A percentile compares a stretch with the other conserved stretches of the same genome.
These are phyloP conservation scores for Drosophila greeni DNA, from an alignment of 2,888 invertebrate genomes.

Conservation along the genomic window DNA sequence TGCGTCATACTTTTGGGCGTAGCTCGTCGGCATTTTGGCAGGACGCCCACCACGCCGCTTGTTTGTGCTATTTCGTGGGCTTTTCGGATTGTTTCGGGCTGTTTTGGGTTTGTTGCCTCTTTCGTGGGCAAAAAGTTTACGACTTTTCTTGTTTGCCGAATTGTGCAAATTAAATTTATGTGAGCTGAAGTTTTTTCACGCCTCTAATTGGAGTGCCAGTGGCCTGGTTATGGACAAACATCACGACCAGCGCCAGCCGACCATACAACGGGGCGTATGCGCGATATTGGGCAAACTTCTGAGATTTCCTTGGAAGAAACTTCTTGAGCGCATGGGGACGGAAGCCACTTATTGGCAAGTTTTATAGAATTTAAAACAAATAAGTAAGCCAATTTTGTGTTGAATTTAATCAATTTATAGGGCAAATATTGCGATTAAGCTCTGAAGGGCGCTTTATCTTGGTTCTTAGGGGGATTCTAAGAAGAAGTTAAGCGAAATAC, in stretches of 20 bases:
- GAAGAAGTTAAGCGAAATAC: too few relatives aligned
- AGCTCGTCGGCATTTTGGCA: conserved; percentile 50
- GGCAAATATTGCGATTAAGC: background rate
- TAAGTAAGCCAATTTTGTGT: conserved; percentile 3
- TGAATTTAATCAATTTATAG: conserved; percentile 1
- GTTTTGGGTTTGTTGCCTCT: conserved; percentile 44
- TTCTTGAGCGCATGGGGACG: conserved; percentile 10
- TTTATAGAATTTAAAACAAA: conserved; percentile 10
- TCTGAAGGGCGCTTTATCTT: too few relatives aligned
- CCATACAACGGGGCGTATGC: conserved; percentile 19
- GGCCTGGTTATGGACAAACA: conserved; percentile 43
- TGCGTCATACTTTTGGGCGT: conserved; percentile 62
- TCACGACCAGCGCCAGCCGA: conserved; percentile 10
- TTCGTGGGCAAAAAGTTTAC: conserved; percentile 55
- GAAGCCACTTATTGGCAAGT: conserved; percentile 18
- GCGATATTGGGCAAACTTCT: conserved; percentile 30
- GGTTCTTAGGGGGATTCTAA: background rate
- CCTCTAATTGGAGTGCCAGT: conserved; percentile 60
- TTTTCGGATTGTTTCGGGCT: conserved; percentile 22
- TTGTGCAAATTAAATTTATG: conserved; percentile 68
- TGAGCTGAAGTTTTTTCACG: conserved; percentile 57
- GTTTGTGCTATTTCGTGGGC: conserved; percentile 32
- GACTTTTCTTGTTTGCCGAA: conserved; percentile 62
- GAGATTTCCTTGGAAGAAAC: conserved; percentile 23
- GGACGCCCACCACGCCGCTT: conserved; percentile 42